Conservation (phyloP, 2,888 invertebrate species). For the Abrostola tripartita region DNA sequence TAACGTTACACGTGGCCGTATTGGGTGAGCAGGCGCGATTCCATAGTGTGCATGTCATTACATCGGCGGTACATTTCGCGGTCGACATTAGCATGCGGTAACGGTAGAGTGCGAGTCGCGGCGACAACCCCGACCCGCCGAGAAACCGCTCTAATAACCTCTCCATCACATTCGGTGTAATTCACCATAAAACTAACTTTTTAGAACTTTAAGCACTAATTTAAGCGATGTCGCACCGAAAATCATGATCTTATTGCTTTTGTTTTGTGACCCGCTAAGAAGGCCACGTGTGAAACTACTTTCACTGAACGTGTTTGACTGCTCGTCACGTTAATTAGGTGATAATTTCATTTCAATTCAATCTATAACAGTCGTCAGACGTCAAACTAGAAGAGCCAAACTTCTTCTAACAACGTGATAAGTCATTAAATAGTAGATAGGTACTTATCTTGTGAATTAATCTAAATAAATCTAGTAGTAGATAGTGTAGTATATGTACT, state of each 20-base stretch:
- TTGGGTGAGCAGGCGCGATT: constrained; percentile 53
- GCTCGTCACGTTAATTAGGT: constrained; percentile 75
- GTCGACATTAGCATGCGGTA: constrained; percentile 81
- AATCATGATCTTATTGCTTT: constrained; percentile 64
- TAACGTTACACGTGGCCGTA: constrained; percentile 56
- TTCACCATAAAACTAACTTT: constrained; percentile 43
- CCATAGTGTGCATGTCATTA: constrained; percentile 76
- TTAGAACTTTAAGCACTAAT: constrained; percentile 58
- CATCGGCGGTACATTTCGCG: constrained; percentile 76
- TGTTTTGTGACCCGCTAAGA: constrained; percentile 62
- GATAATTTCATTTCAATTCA: constrained; percentile 71
- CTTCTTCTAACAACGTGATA: constrained; percentile 23
- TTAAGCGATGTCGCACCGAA: constrained; percentile 70
- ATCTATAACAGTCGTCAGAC: constrained; percentile 47
- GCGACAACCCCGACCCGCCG: constrained; percentile 56
- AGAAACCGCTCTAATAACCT: constrained; percentile 64
- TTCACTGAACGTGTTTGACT: constrained; percentile 80
- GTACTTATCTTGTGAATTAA: constrained; percentile 13
- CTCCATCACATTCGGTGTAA: constrained; percentile 52
- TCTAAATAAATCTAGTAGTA: neutral
- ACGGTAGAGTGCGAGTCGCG: constrained; percentile 71
- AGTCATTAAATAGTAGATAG: constrained; percentile 25
- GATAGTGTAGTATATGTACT: too few species aligned
- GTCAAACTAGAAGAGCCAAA: constrained; percentile 35
- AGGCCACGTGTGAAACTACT: constrained; percentile 79